Percentiles rank a stretch among this genome's conserved stretches.
Evolutionary conservation across 2,113 vertebrate species (phyloP).

Genomic region (Alethe castanea): DNA sequence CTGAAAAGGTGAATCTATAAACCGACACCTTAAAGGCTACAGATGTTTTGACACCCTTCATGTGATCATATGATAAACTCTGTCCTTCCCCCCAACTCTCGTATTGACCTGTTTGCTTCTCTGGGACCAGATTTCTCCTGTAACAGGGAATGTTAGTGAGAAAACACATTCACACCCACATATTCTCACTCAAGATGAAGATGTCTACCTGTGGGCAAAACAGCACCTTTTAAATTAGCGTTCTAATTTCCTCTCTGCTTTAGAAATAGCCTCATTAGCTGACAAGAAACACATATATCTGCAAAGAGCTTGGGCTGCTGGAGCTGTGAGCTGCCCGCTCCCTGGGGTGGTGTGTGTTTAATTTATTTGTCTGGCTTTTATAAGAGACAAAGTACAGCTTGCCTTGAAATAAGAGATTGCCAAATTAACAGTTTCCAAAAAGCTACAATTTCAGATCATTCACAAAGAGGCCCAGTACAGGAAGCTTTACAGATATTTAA

Average conservation of each 20-base stretch:
- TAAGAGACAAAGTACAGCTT: not conserved
- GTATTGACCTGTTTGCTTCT: not conserved
- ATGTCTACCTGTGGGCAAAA: not conserved
- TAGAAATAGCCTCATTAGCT: not conserved
- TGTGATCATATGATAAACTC: not conserved
- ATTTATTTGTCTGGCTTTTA: not conserved
- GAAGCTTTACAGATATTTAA: not conserved
- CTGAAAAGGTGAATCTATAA: not conserved
- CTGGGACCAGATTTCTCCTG: not conserved
- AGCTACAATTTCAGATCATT: not conserved
- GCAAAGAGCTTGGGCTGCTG: not conserved
- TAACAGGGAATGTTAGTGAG: not conserved
- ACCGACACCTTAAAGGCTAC: not conserved
- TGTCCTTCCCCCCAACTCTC: rapidly evolving
- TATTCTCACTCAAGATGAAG: not conserved
- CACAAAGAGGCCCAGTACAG: not conserved
- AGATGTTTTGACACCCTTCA: not conserved
- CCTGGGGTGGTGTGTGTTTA: not conserved
- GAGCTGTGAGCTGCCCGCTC: not conserved
- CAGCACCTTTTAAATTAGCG: not conserved
- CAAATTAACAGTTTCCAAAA: not conserved
- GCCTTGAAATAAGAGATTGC: not conserved
- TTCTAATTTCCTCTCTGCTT: not conserved
- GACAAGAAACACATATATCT: not conserved
- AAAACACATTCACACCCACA: not conserved